Evolutionary conservation across 2,888 invertebrate species (phyloP).

Genomic region (Pachydiplax longipennis): DNA sequence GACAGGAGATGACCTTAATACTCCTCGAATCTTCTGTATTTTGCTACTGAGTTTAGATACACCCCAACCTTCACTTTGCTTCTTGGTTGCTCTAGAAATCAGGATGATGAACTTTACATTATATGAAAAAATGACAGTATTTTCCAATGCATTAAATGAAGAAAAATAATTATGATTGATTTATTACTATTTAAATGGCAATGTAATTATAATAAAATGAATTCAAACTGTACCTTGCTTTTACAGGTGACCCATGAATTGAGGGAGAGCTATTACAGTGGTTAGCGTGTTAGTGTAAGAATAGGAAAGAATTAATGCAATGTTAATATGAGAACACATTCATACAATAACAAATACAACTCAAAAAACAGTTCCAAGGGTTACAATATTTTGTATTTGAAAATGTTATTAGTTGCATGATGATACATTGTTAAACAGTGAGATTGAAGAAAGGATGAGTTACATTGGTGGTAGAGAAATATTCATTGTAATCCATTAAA

Average conservation of each 20-base stretch:
- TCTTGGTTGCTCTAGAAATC: constrained; percentile 50
- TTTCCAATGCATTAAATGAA: not conserved
- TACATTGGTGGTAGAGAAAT: too few relatives aligned
- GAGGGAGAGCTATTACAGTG: constrained; percentile 53
- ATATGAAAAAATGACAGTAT: not conserved
- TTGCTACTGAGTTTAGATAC: constrained; percentile 65
- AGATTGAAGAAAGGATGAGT: too few relatives aligned
- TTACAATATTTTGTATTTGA: constrained; percentile 37
- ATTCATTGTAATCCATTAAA: too few relatives aligned
- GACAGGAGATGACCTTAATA: constrained; percentile 64
- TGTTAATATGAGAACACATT: not conserved
- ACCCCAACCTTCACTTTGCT: constrained; percentile 58
- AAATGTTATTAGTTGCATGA: not conserved
- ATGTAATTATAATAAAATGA: constrained; percentile 52
- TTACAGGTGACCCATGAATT: constrained; percentile 54
- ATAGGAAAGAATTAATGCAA: not conserved
- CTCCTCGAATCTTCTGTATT: constrained; percentile 70
- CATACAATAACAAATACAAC: not conserved
- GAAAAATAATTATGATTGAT: too few relatives aligned
- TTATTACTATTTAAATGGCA: too few relatives aligned
- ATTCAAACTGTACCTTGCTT: constrained; percentile 52
- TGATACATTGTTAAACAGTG: too few relatives aligned
- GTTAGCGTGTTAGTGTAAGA: constrained; percentile 21
- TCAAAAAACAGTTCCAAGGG: not conserved
- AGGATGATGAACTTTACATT: not conserved